Evolutionary conservation across 2,113 vertebrate genomes (phyloP), one percentile per base, ranked within the genome.

Genomic region (Nothocercus julius): DNA sequence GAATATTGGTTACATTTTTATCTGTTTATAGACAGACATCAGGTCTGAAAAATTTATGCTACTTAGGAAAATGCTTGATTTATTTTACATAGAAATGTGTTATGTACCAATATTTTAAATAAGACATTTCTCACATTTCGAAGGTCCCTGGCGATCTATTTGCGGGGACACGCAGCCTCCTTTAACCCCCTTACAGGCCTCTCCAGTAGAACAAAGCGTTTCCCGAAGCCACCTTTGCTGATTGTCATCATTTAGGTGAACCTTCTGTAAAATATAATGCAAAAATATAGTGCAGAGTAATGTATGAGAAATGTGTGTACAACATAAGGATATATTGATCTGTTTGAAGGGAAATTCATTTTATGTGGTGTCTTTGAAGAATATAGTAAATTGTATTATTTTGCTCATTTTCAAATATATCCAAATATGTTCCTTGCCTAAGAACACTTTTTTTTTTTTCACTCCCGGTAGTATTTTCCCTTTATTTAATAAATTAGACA

Each of bases 81-180:
- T 45, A 11, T 78, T 93, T 93, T 51, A 42, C 7, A 3, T 25
- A 24, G 49, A 87, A 82, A 67, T 78, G 5, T 9, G 51, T 38
- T 56, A 47, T 11, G 1, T 53, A 63, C 22, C 49, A 13, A 68
- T 91, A 10, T 61, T 84, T 53, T 25, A 68, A 82, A 62, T 45
- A 61, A 74, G 87, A n/a, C 30, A 3, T 82, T 84, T 75, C 69
- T 61, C 21, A 53, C 59, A 32, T 84, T 34, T 90, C 69, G 53
- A 56, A 86, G 78, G 53, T 85, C 82, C 85, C 0, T 38, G 22
- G 66, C 70, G 44, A 75, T 78, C 2, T 11, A 2, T 24, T 49
- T 66, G 76, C 90, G 85, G 85, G 89, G 82, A 90, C 53, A 95
- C 93, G 92, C 84, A 96, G 93, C 93, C 90, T 83, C 67, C 44